A percentile compares a stretch with the other conserved stretches of the same genome.
These are phyloP conservation scores for Erynnis tages DNA, from an alignment of 2,888 invertebrate species.

Conservation along the genomic window DNA sequence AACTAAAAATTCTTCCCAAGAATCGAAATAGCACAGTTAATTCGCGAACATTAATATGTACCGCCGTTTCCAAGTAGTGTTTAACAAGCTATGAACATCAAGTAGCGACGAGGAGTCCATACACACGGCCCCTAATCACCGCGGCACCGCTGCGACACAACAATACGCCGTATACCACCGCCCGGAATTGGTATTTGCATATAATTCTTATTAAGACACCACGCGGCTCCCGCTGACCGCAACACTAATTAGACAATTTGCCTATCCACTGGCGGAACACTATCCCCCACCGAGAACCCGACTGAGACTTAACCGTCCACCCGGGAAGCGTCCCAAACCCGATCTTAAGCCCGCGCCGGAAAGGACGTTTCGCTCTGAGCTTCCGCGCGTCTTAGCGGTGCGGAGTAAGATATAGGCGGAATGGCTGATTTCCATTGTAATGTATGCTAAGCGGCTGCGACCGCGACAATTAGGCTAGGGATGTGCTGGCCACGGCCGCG, in stretches of 20 bases:
- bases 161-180: slow-evolving; percentile 30
- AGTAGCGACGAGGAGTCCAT: slow-evolving; percentile 14
- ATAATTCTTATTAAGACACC: slow-evolving; percentile 57
- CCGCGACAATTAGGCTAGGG: slow-evolving; percentile 69
- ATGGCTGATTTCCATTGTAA: slow-evolving; percentile 70
- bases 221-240: slow-evolving; percentile 44
- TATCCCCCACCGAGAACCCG: slow-evolving; percentile 6
- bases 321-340: slow-evolving; percentile 23
- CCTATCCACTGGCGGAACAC: slow-evolving; percentile 50
- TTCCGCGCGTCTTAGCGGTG: slow-evolving; percentile 42
- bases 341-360: slow-evolving; percentile 27
- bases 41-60: slow-evolving; percentile 12
- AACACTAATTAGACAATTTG: slow-evolving; percentile 74
- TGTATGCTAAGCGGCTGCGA: slow-evolving; percentile 69
- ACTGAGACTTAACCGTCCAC: slow-evolving; percentile 3
- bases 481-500: slow-evolving; percentile 49
- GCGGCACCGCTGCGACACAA: slow-evolving; percentile 25
- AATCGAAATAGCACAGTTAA: slow-evolving; percentile 1
- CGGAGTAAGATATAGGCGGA: slow-evolving; percentile 58
- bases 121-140: slow-evolving; percentile 20
- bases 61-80: slow-evolving; percentile 7
- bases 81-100: slow-evolving; percentile 17
- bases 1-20: neutral
- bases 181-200: slow-evolving; percentile 52
- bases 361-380: slow-evolving; percentile 36